phyloP scores from a whole-genome alignment of 64 coral and sea anemone species.

The Orbicella faveolata region DNA sequence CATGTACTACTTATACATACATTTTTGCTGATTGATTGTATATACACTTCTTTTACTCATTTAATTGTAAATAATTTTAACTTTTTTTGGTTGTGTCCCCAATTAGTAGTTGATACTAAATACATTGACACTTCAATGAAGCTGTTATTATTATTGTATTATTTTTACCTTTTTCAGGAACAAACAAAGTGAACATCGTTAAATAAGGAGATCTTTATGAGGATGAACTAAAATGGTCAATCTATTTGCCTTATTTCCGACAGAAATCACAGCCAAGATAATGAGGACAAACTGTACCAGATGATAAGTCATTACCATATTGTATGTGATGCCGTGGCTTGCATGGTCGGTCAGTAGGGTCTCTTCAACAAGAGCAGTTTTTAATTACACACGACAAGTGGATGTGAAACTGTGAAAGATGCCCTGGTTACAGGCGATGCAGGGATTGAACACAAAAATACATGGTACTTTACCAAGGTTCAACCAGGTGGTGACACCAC shows the following conservation, averaged over 20 bases:
- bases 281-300: neutral
- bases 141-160: no score
- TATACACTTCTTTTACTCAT: no score
- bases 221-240: neutral
- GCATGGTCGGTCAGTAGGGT: neutral
- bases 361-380: neutral
- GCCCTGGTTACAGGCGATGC: neutral
- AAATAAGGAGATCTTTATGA: neutral
- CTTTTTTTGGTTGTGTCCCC: no score
- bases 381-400: neutral
- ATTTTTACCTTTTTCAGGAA: no score
- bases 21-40: no score
- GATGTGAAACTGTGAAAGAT: neutral
- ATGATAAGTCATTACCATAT: neutral
- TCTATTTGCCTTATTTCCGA: neutral
- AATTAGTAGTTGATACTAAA: no score
- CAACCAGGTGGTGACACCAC: neutral
- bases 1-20: no score
- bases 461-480: neutral
- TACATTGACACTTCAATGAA: no score
- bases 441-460: neutral
- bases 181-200: no score
- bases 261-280: slow-evolving; percentile 7
- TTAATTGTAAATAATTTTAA: no score
- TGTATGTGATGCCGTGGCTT: neutral